Evolutionary conservation across 2,113 vertebrate species (phyloP), one percentile per base, ranked within the genome.

Genomic region (Alaudala cheleensis): DNA sequence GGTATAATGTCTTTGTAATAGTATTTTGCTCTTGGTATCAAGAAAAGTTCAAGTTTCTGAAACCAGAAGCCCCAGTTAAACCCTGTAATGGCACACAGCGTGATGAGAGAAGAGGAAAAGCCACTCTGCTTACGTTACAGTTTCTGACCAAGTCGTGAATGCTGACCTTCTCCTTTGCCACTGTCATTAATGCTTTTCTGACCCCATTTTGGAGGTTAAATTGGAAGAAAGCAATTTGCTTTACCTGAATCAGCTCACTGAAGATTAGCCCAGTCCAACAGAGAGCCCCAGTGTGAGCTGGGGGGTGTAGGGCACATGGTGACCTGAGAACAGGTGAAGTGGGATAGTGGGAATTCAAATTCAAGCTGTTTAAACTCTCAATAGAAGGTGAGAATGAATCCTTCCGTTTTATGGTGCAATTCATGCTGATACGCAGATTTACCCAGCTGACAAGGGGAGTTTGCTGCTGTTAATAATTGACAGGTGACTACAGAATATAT

Each of bases 21-120:
- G 25, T 45, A 14, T 65, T 93, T 94, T 29, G 17, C 18, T 88
- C 51, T 64, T 71, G 26, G 15, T 83, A 64, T 78, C 28, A 57
- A 71, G 79, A 66, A 80, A 90, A 88, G 80, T 93, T 88, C 64
- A 56, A 20, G 91, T 86, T 81, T 94, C 86, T 94, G 90, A 93
- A 97, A 94, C 86, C 40, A 90, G 82, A 95, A 95, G 39, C 72
- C 20, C 29, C 22, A 56, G 3, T 93, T 86, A 90, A 92, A 29
- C 4, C 22, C 70, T 92, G 45, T 86, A 89, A 64, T 81, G 69
- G 56, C 61, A 71, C 61, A 53, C 26, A 45, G 23, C 40, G 51
- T 82, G 81, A 90, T 91, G 86, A 88, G 51, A 92, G 94, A 76
- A 90, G 73, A 83, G 70, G 86, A 91, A 94, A 86, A 93, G 76